Percentiles rank a stretch among this genome's conserved stretches.
phyloP scores from a whole-genome alignment of 2,888 invertebrate species.

The Scaptomyza polygonia region DNA sequence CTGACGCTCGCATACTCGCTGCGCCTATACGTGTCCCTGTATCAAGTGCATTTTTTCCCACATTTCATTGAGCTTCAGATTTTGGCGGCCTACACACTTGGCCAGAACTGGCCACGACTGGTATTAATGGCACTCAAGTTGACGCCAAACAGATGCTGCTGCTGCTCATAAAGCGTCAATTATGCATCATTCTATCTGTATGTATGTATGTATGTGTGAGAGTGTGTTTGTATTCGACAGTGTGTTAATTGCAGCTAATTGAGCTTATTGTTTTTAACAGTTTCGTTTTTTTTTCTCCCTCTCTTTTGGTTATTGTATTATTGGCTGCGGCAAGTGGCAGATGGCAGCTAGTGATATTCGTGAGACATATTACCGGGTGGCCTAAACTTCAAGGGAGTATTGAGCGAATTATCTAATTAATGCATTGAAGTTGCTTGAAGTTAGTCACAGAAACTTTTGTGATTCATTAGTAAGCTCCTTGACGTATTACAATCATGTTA shows the following conservation, averaged over 20 bases:
- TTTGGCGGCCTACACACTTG: conserved; percentile 61
- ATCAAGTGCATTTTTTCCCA: conserved; percentile 53
- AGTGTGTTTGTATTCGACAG: conserved; percentile 18
- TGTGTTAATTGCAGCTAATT: conserved; percentile 71
- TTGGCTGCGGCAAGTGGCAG: conserved; percentile 38
- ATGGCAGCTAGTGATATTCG: conserved; percentile 66
- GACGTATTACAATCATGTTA: not conserved
- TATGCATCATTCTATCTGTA: conserved; percentile 44
- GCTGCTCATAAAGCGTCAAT: conserved; percentile 72
- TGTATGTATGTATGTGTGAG: conserved; percentile 6
- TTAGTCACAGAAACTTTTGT: not conserved
- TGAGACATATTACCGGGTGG: conserved; percentile 63
- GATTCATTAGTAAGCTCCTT: not conserved
- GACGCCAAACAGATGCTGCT: conserved; percentile 48
- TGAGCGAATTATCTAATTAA: not conserved
- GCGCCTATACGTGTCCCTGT: not conserved
- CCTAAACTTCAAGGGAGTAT: conserved; percentile 4
- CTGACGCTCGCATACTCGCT: not conserved
- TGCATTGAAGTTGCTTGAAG: not conserved
- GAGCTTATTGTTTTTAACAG: conserved; percentile 74
- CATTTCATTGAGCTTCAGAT: conserved; percentile 57
- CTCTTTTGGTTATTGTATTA: not conserved
- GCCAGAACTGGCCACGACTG: conserved; percentile 14
- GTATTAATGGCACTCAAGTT: conserved; percentile 68
- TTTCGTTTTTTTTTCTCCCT: conserved; percentile 15